Evolutionary conservation across 2,113 vertebrate genomes (phyloP).

Genomic region (Burhinus bistriatus): DNA sequence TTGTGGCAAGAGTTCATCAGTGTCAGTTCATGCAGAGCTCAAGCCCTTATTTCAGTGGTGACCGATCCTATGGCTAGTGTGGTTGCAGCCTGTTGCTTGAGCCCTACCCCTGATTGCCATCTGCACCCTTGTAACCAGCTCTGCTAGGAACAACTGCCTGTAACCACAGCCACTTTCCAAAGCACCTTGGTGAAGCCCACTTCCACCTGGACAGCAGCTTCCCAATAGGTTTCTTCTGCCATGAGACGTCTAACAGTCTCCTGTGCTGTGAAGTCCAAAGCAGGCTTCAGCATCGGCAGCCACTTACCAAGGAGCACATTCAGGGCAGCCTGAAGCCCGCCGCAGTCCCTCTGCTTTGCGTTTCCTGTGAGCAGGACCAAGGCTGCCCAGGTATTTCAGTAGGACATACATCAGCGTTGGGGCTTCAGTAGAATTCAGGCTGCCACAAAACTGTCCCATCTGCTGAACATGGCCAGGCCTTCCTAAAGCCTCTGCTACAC

Average conservation of each 20-base stretch:
- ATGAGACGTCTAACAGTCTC: not conserved
- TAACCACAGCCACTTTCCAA: not conserved
- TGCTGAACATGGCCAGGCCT: not conserved
- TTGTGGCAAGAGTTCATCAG: not conserved
- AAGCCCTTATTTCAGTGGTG: not conserved
- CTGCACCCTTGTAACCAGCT: not conserved
- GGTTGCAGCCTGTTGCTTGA: not conserved
- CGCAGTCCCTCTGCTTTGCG: not conserved
- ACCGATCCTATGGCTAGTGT: accelerated
- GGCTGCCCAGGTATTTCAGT: not conserved
- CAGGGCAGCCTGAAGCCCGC: not conserved
- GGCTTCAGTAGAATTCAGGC: not conserved
- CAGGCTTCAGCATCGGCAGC: not conserved
- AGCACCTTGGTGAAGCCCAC: not conserved
- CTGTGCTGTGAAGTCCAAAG: not conserved
- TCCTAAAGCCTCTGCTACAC: not conserved
- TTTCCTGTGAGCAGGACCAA: not conserved
- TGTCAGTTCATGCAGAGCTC: not conserved
- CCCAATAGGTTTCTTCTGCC: not conserved
- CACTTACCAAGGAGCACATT: not conserved
- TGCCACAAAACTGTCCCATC: not conserved
- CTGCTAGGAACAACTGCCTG: not conserved
- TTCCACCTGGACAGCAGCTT: not conserved
- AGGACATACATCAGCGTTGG: accelerated
- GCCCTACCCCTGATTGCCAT: not conserved